These are phyloP conservation scores for Schrankia costaestrigalis DNA, from an alignment of 2,888 invertebrate species.

Conservation along the genomic window DNA sequence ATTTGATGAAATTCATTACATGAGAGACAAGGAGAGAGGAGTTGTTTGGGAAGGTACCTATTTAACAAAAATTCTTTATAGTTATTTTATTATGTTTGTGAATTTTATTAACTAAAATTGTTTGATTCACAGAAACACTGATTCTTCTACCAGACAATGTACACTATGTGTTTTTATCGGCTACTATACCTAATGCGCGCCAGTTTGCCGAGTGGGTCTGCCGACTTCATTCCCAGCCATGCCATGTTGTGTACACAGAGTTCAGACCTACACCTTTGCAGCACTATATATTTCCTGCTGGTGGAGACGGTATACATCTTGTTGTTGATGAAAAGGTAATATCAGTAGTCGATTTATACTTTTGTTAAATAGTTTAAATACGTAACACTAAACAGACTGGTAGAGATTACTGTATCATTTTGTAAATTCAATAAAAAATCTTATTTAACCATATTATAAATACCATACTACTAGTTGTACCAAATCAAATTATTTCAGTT, in stretches of 20 bases:
- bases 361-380: no score
- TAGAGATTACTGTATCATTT: no score
- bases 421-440: no score
- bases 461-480: no score
- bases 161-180: slow-evolving; percentile 98
- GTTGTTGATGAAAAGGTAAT: slow-evolving; percentile 93
- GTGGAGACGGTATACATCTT: slow-evolving; percentile 97
- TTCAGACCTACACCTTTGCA: slow-evolving; percentile 98
- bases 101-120: slow-evolving; percentile 1
- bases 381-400: no score
- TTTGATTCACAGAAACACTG: slow-evolving; percentile 89
- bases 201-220: slow-evolving; percentile 98
- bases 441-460: no score
- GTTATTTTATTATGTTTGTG: neutral
- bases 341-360: no score
- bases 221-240: slow-evolving; percentile 96
- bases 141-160: slow-evolving; percentile 98
- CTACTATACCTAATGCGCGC: slow-evolving; percentile 99
- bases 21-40: slow-evolving; percentile 99
- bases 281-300: slow-evolving; percentile 98
- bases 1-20: slow-evolving; percentile 99
- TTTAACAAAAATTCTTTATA: neutral
- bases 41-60: slow-evolving; percentile 95
- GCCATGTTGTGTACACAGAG: slow-evolving; percentile 99
- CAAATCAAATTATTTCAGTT: no score